Evolutionary conservation across 2,888 invertebrate species (phyloP).

Genomic region (Chouioia cunea): DNA sequence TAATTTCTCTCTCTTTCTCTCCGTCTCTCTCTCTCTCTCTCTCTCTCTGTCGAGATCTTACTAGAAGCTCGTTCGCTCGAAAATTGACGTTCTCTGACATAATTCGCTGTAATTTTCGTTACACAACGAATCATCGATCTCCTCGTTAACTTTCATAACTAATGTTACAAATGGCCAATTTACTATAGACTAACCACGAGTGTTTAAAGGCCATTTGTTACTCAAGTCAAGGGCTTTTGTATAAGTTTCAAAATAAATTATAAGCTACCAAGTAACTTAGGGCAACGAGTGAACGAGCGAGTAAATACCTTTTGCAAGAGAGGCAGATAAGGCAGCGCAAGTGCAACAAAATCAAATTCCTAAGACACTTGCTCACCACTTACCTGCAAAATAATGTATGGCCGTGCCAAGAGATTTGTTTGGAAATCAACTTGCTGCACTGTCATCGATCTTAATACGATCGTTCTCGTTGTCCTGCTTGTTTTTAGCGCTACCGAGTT

Average conservation of each 20-base stretch:
- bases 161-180: constrained; percentile 10
- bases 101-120: constrained; percentile 1
- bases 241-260: too few relatives aligned
- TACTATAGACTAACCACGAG: constrained; percentile 9
- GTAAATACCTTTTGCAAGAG: too few relatives aligned
- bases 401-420: constrained; percentile 17
- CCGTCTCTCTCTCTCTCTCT: too few relatives aligned
- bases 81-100: constrained; percentile 17
- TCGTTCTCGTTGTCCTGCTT: not conserved
- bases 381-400: not conserved
- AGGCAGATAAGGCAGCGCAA: not conserved
- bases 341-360: constrained; percentile 2
- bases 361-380: not conserved
- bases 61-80: not conserved
- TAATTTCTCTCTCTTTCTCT: too few relatives aligned
- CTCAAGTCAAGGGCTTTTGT: not conserved
- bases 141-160: constrained; percentile 1
- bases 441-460: not conserved
- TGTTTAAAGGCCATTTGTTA: constrained; percentile 23
- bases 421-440: not conserved
- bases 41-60: not conserved
- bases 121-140: not conserved
- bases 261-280: too few relatives aligned
- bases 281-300: too few relatives aligned
- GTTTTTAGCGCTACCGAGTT: too few relatives aligned